A percentile compares a stretch with the other conserved stretches of the same genome.
Conservation (phyloP, 2,797 vertebrate genomes). For the Hafferia zeledoni region DNA sequence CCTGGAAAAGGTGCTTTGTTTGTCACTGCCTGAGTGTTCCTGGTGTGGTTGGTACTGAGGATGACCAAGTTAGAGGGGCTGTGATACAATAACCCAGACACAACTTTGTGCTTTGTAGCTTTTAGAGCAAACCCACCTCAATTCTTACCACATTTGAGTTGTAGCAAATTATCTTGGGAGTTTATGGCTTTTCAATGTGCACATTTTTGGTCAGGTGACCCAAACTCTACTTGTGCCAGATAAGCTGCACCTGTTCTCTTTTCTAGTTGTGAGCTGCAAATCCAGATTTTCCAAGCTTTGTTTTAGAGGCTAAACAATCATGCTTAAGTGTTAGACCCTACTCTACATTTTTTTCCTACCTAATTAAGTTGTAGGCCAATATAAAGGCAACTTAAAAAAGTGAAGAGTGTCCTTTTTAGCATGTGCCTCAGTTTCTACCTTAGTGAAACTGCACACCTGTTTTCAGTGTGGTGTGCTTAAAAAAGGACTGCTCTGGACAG, state of each 20-base stretch:
- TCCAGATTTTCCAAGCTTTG: background rate
- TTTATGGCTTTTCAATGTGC: background rate
- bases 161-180: background rate
- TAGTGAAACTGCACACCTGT: background rate
- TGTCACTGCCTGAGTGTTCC: fast-evolving
- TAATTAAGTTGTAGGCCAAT: background rate
- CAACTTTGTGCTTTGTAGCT: background rate
- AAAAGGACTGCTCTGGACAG: background rate
- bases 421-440: background rate
- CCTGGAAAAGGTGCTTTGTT: background rate
- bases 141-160: background rate
- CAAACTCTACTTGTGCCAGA: background rate
- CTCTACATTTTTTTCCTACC: background rate
- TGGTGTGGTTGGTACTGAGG: fast-evolving
- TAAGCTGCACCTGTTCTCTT: background rate
- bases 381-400: background rate
- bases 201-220: background rate
- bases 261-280: background rate
- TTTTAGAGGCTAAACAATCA: background rate
- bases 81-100: fast-evolving
- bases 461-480: background rate
- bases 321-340: background rate
- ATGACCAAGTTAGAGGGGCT: background rate
- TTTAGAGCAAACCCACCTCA: background rate
- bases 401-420: background rate